Evolutionary conservation across 1,140 invertebrate species (phyloP).

Genomic region (Coptotermes formosanus): DNA sequence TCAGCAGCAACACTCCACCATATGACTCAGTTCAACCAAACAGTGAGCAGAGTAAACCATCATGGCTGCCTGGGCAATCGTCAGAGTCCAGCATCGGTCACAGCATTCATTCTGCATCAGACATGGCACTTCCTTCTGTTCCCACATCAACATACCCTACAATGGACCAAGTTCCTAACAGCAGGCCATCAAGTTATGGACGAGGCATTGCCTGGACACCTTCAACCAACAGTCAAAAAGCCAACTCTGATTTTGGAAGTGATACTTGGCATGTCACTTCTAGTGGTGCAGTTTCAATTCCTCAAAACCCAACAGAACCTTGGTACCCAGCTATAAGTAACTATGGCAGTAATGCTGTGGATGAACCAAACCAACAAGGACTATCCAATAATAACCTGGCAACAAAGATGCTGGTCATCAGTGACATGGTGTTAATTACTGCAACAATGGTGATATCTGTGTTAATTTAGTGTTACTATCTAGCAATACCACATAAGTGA

Average conservation of each 20-base stretch:
- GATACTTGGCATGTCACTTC: constrained; percentile 19
- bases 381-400: constrained; percentile 38
- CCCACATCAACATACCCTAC: too few species aligned
- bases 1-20: background rate
- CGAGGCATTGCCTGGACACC: constrained; percentile 49
- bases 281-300: background rate
- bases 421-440: background rate
- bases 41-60: too few species aligned
- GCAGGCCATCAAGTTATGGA: constrained; percentile 45
- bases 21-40: background rate
- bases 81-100: background rate
- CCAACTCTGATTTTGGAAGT: too few species aligned
- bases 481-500: too few species aligned
- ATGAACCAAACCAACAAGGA: constrained; percentile 61
- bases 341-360: constrained; percentile 51
- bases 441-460: too few species aligned
- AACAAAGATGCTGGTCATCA: background rate
- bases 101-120: background rate
- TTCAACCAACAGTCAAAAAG: background rate
- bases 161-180: background rate
- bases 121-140: constrained; percentile 35
- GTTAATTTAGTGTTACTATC: too few species aligned
- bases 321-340: constrained; percentile 51
- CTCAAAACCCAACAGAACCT: constrained; percentile 44
- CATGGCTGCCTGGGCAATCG: too few species aligned